Percentiles rank a stretch among this genome's conserved stretches.
Evolutionary conservation across 1,140 invertebrate species (phyloP).

Genomic region (Drosophila bocqueti): DNA sequence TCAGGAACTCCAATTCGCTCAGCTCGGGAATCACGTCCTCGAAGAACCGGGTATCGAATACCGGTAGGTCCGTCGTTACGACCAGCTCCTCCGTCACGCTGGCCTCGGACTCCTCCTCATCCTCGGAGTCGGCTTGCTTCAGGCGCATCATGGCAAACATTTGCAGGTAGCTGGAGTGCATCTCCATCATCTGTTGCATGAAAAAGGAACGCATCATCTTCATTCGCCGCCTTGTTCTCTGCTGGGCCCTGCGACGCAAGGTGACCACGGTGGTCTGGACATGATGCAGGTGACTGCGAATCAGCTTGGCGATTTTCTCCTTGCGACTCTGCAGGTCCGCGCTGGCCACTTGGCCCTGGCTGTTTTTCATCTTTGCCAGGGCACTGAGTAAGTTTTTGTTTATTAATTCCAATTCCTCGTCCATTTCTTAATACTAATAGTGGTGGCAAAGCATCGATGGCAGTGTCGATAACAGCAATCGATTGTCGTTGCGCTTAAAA

Average conservation of each 20-base stretch:
- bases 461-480: not conserved
- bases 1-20: constrained; percentile 64
- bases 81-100: not conserved
- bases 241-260: constrained; percentile 52
- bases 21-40: constrained; percentile 34
- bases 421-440: constrained; percentile 38
- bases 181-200: constrained; percentile 66
- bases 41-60: constrained; percentile 40
- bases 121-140: constrained; percentile 40
- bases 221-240: constrained; percentile 38
- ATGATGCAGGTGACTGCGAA: constrained; percentile 52
- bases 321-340: constrained; percentile 26
- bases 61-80: not conserved
- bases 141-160: constrained; percentile 59
- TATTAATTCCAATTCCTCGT: constrained; percentile 53
- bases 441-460: not conserved
- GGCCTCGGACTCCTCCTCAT: not conserved
- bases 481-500: not conserved
- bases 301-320: constrained; percentile 47
- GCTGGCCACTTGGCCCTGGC: no score
- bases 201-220: constrained; percentile 59
- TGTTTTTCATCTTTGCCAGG: constrained; percentile 32
- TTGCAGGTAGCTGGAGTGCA: constrained; percentile 65
- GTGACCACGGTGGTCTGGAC: constrained; percentile 58
- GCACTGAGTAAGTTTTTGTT: constrained; percentile 46